phyloP scores from a whole-genome alignment of 2,888 invertebrate genomes.

The Busseola fusca region DNA sequence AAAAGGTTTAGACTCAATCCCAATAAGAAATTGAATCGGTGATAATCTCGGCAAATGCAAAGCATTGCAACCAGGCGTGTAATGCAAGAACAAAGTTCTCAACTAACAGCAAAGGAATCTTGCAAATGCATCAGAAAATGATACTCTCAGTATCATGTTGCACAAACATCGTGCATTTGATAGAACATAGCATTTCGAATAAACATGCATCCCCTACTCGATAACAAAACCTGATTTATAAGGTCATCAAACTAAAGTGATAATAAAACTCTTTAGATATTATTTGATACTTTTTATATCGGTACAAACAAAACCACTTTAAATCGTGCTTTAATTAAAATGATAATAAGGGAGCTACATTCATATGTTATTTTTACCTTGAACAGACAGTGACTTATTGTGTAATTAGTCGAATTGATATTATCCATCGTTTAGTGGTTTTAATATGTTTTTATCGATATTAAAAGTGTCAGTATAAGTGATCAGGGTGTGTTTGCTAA shows the following conservation, averaged over 20 bases:
- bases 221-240: slow-evolving; percentile 49
- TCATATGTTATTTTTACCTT: slow-evolving; percentile 18
- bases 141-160: slow-evolving; percentile 67
- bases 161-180: slow-evolving; percentile 80
- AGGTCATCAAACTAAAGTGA: slow-evolving; percentile 54
- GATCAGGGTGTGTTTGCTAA: slow-evolving; percentile 65
- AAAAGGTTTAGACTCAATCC: slow-evolving; percentile 48
- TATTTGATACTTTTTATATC: slow-evolving; percentile 56
- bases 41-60: slow-evolving; percentile 84
- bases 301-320: slow-evolving; percentile 56
- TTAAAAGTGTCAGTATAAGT: slow-evolving; percentile 63
- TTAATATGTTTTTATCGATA: slow-evolving; percentile 53
- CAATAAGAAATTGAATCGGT: slow-evolving; percentile 69
- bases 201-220: slow-evolving; percentile 70
- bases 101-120: slow-evolving; percentile 73
- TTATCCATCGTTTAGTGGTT: slow-evolving; percentile 44
- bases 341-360: slow-evolving; percentile 26
- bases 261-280: slow-evolving; percentile 46
- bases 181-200: slow-evolving; percentile 67
- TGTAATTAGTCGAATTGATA: slow-evolving; percentile 44
- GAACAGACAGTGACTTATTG: slow-evolving; percentile 44
- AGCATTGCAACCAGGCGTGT: slow-evolving; percentile 88
- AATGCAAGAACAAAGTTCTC: slow-evolving; percentile 71
- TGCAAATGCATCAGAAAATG: slow-evolving; percentile 69
- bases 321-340: slow-evolving; percentile 53